Percentiles rank a stretch among this genome's conserved stretches.
Evolutionary conservation across 2,888 invertebrate genomes (phyloP).

Genomic region (Gonocerus acuteangulatus): DNA sequence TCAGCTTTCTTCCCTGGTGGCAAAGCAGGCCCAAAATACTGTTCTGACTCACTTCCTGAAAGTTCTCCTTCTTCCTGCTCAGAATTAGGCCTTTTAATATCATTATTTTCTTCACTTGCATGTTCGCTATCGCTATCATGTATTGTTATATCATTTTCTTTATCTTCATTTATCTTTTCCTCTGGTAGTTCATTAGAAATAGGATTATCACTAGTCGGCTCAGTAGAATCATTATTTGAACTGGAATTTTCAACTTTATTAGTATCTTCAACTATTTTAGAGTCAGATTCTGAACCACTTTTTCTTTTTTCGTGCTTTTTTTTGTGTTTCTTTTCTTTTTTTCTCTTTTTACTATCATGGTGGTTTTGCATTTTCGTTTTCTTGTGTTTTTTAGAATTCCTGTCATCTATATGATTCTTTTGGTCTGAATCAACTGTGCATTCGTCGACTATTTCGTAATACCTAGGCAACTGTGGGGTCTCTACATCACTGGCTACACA

Average conservation of each 20-base stretch:
- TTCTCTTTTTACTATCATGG: conserved; percentile 15
- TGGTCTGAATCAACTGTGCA: conserved; percentile 2
- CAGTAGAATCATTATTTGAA: too few relatives aligned
- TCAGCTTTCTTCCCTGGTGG: conserved; percentile 11
- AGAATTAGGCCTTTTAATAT: background rate
- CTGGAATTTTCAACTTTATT: too few relatives aligned
- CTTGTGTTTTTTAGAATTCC: conserved; percentile 12
- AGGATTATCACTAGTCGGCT: too few relatives aligned
- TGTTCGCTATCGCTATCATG: conserved; percentile 16
- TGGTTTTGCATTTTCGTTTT: conserved; percentile 1
- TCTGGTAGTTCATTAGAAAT: background rate
- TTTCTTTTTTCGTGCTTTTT: conserved; percentile 7
- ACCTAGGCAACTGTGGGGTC: conserved; percentile 2
- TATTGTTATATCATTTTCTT: conserved; percentile 6
- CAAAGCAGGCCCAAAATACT: conserved; percentile 26
- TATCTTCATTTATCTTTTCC: conserved; percentile 11
- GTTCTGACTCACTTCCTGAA: conserved; percentile 20
- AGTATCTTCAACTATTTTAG: background rate
- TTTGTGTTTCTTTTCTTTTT: conserved; percentile 23
- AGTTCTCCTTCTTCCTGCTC: conserved; percentile 24
- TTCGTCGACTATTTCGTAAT: conserved; percentile 17
- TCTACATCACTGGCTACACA: background rate
- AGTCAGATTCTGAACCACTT: background rate
- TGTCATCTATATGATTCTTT: conserved; percentile 1
- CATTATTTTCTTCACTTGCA: background rate